Evolutionary conservation across 2,888 invertebrate genomes (phyloP).

Genomic region (Malachius bipustulatus): DNA sequence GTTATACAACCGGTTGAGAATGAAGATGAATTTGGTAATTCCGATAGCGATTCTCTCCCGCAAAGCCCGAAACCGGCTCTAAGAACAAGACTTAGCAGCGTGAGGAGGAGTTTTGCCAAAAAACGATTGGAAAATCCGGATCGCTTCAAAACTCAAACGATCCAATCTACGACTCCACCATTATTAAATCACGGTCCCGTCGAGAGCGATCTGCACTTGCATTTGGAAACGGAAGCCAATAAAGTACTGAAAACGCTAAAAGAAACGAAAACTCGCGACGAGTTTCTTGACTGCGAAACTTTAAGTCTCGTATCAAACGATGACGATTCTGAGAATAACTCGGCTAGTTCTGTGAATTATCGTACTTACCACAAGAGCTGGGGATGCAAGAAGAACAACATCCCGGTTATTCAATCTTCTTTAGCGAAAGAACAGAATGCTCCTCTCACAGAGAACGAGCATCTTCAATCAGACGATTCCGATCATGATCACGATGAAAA

Average conservation of each 20-base stretch:
- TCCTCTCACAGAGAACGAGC: neutral
- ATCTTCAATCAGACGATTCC: slow-evolving; percentile 5
- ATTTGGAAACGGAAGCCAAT: slow-evolving; percentile 45
- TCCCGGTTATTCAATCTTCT: slow-evolving; percentile 31
- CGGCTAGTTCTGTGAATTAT: slow-evolving; percentile 45
- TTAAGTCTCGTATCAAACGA: slow-evolving; percentile 61
- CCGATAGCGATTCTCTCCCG: neutral
- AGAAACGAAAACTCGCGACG: slow-evolving; percentile 39
- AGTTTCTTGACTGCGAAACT: slow-evolving; percentile 46
- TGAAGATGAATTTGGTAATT: slow-evolving; percentile 10
- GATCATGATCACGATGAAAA: slow-evolving; percentile 29
- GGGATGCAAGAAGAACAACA: slow-evolving; percentile 41
- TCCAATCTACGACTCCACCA: slow-evolving; percentile 33
- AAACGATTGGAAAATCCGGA: slow-evolving; percentile 55
- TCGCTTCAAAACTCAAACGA: slow-evolving; percentile 60
- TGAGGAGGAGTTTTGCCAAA: slow-evolving; percentile 37
- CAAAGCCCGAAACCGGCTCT: slow-evolving; percentile 21
- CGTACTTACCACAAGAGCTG: slow-evolving; percentile 45
- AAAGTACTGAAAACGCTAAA: slow-evolving; percentile 43
- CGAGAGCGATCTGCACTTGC: slow-evolving; percentile 36
- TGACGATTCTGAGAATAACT: slow-evolving; percentile 54
- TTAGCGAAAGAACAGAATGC: slow-evolving; percentile 1
- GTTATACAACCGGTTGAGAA: slow-evolving; percentile 14
- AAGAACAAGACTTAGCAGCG: slow-evolving; percentile 26
- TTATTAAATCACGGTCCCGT: slow-evolving; percentile 13